Conservation (phyloP, 2,797 vertebrate species). For the Cichlasoma orientale region DNA sequence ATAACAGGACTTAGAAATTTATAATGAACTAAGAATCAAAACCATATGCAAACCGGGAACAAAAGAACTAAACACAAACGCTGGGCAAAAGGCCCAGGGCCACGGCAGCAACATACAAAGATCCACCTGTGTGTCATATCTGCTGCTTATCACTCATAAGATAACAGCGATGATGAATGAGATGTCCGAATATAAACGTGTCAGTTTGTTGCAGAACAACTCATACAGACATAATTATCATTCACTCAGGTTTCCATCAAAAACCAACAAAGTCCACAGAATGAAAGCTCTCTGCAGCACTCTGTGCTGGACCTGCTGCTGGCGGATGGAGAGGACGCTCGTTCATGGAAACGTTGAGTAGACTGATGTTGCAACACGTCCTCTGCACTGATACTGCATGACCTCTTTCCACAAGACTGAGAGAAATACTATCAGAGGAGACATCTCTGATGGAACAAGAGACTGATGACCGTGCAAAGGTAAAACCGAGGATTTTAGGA, state of each 20-base stretch:
- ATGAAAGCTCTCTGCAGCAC: too few relatives aligned
- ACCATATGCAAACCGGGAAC: too few relatives aligned
- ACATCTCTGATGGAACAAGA: neutral
- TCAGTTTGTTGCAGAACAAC: neutral
- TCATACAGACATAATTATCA: neutral
- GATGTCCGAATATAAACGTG: neutral
- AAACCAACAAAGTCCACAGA: neutral
- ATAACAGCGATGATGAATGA: neutral
- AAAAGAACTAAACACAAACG: too few relatives aligned
- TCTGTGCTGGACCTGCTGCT: neutral
- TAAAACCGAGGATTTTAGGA: neutral
- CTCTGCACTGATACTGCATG: neutral
- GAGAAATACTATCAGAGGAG: neutral
- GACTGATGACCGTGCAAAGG: neutral
- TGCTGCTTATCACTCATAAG: neutral
- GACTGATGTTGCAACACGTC: too few relatives aligned
- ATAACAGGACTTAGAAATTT: too few relatives aligned
- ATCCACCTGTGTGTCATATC: neutral
- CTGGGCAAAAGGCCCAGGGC: too few relatives aligned
- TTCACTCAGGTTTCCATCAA: neutral
- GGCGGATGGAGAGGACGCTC: accelerated
- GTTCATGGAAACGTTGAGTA: too few relatives aligned
- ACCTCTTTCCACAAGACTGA: neutral
- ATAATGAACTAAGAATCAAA: too few relatives aligned
- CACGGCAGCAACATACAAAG: too few relatives aligned